Base-by-base conservation (phyloP, 1,140 invertebrate species). In the Harlomillsia oculata region DNA sequence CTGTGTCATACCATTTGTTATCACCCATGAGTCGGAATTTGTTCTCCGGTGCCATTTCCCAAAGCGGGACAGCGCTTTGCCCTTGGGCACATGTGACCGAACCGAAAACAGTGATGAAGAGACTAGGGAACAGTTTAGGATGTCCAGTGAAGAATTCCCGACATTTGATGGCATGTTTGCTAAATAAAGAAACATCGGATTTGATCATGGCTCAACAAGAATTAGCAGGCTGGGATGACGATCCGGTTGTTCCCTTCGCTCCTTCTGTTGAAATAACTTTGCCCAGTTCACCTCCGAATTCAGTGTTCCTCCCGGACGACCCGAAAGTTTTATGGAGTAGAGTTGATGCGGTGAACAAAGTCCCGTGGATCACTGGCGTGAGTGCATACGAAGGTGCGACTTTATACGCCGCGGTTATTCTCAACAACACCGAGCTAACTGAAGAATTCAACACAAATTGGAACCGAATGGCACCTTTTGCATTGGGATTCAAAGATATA, bases 401-500 rank as follows among this genome's bases (percentile, higher is more conserved):
- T 16, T 21, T 58, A 16, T 48, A 43, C n/a, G 32, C 48, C 20
- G 56, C 56, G 53, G 56, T 58, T 23, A 58, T 58, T 14, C 26
- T 58, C 5, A 58, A 58, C 20, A 58, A 43, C 34, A 58, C 40
- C 1, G 56, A 58, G 18, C 16, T 58, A 16, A 52, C 56, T 20
- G 39, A 44, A 29, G 56, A 58, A 20, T 58, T 58, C 40, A 58
- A 58, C 18, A 16, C 36, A 46, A 58, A 58, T 48, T 58, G 48
- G 48, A 44, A 52, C 29, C 36, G 36, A 6, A 58, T 58, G 37
- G 56, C 56, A 28, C 56, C 56, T 11, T 58, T 58, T 52, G 40
- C 56, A 13, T 30, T 58, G 8, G 48, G 37, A 45, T 60, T 48
- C n/a, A 49, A 51, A 18, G 50, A 55, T 14, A 36, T 44, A 2